Base-by-base conservation (phyloP, 1,140 invertebrate genomes). In the Drosophila takahashii region DNA sequence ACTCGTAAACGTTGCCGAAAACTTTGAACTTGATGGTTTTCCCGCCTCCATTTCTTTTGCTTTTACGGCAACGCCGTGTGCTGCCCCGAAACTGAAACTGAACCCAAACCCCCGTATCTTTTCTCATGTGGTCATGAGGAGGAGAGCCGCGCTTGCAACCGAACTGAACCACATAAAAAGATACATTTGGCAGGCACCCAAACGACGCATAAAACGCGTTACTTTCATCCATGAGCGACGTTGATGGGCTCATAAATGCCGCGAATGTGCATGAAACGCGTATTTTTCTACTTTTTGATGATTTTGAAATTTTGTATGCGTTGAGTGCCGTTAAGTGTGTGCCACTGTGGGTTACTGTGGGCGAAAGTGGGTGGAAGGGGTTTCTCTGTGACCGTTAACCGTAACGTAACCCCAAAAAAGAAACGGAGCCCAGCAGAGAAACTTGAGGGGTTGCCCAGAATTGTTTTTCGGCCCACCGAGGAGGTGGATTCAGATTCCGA, bases 161-260 rank as follows among this genome's bases (percentile, higher is more conserved):
- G 22, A 22, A 22, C 22, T 22, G 27, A 71, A 71, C 70, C 84
- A 83, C 83, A 87, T 87, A 87, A 87, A 87, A 87, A 87, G 84
- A 87, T 87, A 87, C 85, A 89, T 89, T 89, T 89, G 85, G 62
- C 85, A 89, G 79, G 51, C 84, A 89, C 84, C 84, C 80, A 89
- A 89, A 89, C 80, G 84, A 84, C 85, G 84, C 77, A 89, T 90
- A 89, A 89, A 90, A 89, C 84, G 84, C 84, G 85, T 89, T 89
- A 90, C 84, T 84, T 89, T 89, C 84, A 89, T 87, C 83, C 84
- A 89, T 89, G 85, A 89, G 85, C 84, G 84, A 89, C 89, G 84
- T 90, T 90, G 89, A 90, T 90, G 89, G 89, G 89, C 83, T 90
- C 89, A 90, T 90, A 89, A 90, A 90, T 85, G 89, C 77, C 80